Evolutionary conservation across 2,113 vertebrate genomes (phyloP).

Genomic region (Microtus oregoni): DNA sequence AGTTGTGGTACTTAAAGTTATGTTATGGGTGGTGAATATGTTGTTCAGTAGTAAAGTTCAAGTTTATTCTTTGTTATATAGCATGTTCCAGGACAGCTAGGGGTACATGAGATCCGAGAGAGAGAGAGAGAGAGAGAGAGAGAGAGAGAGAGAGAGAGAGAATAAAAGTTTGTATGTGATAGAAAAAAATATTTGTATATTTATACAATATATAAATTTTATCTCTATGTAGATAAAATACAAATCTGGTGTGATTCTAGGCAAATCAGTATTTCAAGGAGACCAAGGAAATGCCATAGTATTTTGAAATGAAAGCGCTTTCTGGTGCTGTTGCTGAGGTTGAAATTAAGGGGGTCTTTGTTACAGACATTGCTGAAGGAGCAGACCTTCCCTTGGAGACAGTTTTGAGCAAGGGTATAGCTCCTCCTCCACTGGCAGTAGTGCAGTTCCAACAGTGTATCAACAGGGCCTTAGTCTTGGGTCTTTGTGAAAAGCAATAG

Average conservation of each 20-base stretch:
- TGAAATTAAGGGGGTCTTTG: background rate
- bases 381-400: too few species aligned
- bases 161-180: background rate
- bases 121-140: background rate
- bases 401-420: background rate
- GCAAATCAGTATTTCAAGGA: background rate
- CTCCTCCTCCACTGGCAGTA: too few species aligned
- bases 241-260: background rate
- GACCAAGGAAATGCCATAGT: background rate
- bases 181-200: background rate
- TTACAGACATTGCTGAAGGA: too few species aligned
- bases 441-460: too few species aligned
- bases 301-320: background rate
- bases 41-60: background rate
- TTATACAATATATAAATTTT: background rate
- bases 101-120: background rate
- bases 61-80: background rate
- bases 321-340: background rate
- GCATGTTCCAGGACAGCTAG: background rate
- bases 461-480: background rate
- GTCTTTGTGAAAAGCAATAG: background rate
- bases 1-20: background rate
- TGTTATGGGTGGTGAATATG: background rate
- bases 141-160: too few species aligned
- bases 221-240: background rate